phyloP scores from a whole-genome alignment of 2,888 invertebrate genomes.

The Chrysodeixis includens region DNA sequence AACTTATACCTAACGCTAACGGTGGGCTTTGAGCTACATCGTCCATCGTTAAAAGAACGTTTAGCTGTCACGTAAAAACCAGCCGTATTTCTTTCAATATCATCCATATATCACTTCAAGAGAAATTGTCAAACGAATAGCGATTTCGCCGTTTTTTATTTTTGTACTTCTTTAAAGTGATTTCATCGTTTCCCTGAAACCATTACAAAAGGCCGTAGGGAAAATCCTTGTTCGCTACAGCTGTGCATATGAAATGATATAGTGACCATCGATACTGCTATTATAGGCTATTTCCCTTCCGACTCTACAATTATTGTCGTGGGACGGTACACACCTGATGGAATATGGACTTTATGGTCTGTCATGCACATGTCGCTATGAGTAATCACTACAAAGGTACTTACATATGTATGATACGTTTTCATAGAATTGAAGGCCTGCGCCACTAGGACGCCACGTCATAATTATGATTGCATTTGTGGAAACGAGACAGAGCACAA shows the following conservation, averaged over 20 bases:
- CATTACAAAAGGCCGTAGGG: constrained; percentile 33
- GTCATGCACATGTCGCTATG: background rate
- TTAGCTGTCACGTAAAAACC: constrained; percentile 32
- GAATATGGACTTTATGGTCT: background rate
- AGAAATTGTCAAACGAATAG: constrained; percentile 8
- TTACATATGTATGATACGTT: background rate
- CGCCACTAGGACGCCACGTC: too few relatives aligned
- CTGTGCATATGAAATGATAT: constrained; percentile 48
- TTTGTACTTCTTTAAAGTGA: constrained; percentile 12
- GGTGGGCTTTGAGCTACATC: constrained; percentile 26
- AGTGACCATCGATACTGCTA: constrained; percentile 11
- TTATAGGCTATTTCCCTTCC: constrained; percentile 32
- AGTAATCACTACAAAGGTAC: background rate
- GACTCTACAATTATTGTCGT: constrained; percentile 21
- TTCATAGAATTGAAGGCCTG: background rate
- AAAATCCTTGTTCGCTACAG: constrained; percentile 42
- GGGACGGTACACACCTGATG: constrained; percentile 32
- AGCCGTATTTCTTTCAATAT: constrained; percentile 19
- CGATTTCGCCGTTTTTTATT: background rate
- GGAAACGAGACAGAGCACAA: too few relatives aligned
- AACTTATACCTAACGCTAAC: constrained; percentile 3
- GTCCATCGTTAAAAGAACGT: constrained; percentile 27
- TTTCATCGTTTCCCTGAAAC: constrained; percentile 13
- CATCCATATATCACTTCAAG: constrained; percentile 24
- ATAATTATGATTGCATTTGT: too few relatives aligned